Conservation (phyloP, 2,797 vertebrate species). For the Xiphorhynchus erythropygius region DNA sequence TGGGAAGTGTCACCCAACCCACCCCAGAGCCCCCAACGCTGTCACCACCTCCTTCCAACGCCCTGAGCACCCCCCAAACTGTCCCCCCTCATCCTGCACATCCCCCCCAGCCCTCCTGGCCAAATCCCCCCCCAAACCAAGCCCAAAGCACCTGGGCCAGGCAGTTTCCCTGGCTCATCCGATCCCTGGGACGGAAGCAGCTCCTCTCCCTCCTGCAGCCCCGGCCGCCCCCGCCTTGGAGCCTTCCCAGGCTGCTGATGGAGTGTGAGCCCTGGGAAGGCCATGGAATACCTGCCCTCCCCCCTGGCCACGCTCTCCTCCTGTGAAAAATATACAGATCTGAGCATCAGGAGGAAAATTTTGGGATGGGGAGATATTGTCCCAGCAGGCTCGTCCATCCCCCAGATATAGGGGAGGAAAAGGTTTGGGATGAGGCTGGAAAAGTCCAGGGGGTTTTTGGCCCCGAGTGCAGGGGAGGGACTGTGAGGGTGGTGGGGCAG, state of each 20-base stretch:
- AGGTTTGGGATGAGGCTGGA: background rate
- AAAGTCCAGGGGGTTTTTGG: background rate
- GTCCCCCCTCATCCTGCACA: too few relatives aligned
- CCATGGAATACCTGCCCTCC: background rate
- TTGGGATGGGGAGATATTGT: background rate
- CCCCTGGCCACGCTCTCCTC: background rate
- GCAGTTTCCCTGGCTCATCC: rapidly evolving
- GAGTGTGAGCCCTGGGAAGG: background rate
- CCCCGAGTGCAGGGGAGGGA: background rate
- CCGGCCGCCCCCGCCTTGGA: background rate
- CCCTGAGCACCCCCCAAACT: too few relatives aligned
- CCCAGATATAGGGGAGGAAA: too few relatives aligned
- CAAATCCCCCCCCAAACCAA: background rate
- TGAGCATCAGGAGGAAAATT: background rate
- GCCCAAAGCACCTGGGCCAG: background rate
- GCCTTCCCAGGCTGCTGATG: background rate
- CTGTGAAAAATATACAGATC: background rate
- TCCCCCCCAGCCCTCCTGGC: too few relatives aligned
- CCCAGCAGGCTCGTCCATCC: too few relatives aligned
- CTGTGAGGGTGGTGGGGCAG: too few relatives aligned
- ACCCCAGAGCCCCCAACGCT: too few relatives aligned
- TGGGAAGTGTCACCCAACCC: too few relatives aligned
- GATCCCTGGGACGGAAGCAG: background rate
- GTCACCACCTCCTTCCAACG: background rate
- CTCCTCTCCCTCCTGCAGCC: background rate